These are phyloP conservation scores for Ophthalmolycus amberensis DNA, from an alignment of 2,113 vertebrate genomes.

Conservation along the genomic window DNA sequence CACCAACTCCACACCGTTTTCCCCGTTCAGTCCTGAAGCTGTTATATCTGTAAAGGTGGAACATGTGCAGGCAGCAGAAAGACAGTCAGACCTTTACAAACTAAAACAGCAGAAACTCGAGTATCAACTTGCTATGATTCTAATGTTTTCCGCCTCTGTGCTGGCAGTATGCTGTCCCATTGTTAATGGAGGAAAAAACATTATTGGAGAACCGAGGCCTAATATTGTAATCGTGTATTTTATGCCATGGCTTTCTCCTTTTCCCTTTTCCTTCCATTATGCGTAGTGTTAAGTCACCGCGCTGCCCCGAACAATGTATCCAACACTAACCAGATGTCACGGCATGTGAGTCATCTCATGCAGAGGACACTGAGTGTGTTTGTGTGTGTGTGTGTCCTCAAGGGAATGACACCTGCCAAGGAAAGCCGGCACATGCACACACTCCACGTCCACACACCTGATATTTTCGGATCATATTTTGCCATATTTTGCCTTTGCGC, in stretches of 20 bases:
- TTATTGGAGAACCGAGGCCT: conserved; percentile 37
- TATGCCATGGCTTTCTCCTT: conserved; percentile 67
- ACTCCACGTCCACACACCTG: conserved; percentile 24
- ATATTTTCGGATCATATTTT: conserved; percentile 40
- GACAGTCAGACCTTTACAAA: background rate
- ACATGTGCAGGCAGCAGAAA: background rate
- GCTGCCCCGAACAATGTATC: conserved; percentile 68
- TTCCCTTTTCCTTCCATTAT: conserved; percentile 76
- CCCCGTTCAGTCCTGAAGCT: background rate
- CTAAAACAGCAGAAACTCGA: background rate
- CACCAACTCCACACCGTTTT: background rate
- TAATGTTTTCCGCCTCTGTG: conserved; percentile 26
- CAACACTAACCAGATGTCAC: conserved; percentile 77
- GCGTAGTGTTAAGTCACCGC: conserved; percentile 47
- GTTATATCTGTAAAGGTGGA: conserved; percentile 1
- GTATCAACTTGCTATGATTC: conserved; percentile 5
- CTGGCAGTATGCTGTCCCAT: conserved; percentile 37
- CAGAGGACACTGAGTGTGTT: conserved; percentile 34
- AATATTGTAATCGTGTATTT: conserved; percentile 64
- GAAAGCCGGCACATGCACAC: conserved; percentile 19
- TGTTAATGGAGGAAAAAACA: conserved; percentile 67
- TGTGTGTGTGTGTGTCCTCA: conserved; percentile 16
- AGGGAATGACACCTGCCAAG: conserved; percentile 64
- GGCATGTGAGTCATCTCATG: conserved; percentile 73
- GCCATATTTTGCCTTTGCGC: conserved; percentile 14